Base-by-base conservation (phyloP, 1,140 invertebrate species). In the Brachionus sp. region DNA sequence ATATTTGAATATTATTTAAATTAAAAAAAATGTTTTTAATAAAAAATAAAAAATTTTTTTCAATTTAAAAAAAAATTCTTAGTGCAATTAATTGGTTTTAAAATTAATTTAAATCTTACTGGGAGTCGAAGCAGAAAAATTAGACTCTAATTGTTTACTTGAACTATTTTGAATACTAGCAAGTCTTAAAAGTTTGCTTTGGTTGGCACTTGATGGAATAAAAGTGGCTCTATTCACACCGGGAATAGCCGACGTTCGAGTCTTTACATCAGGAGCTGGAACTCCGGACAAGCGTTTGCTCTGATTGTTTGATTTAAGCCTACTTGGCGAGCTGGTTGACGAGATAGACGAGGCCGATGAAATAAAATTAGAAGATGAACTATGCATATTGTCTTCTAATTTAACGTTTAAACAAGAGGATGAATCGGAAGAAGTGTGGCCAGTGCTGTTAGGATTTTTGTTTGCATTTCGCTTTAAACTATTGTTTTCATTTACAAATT, bases 341-440 rank as follows among this genome's bases (percentile, higher is more conserved):
- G 70, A 75, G 12, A 75, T 75, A 23, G 70, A 75, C 16, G 70
- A 75, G 19, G 70, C 16, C n/a, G 70, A 75, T 29, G 70, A 75
- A 25, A 75, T 46, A 29, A 75, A 75, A n/a, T 46, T 75, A 29
- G 70, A 46, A 6, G 70, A 75, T 42, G 39, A 46, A 23, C 37
- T 75, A 23, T 46, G n/a, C 7, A 46, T 46, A 42, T 73, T 73
- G 37, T 70, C 66, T 39, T 70, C 66, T 39, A 39, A 33, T 70
- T 70, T 70, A 3, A 70, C 39, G n/a, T 70, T 70, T 23, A 23
- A 39, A 39, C 37, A 39, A 70, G 66, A 39, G 13, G 66, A 70
- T 7, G 66, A 37, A 37, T 70, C 37, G 29, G 66, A 37, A 10
- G 37, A 44, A 16, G 66, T 37, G 66, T 70, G 29, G 39, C 33